phyloP scores from a whole-genome alignment of 1,140 invertebrate genomes.

The Ceratoteleas bidentatus region DNA sequence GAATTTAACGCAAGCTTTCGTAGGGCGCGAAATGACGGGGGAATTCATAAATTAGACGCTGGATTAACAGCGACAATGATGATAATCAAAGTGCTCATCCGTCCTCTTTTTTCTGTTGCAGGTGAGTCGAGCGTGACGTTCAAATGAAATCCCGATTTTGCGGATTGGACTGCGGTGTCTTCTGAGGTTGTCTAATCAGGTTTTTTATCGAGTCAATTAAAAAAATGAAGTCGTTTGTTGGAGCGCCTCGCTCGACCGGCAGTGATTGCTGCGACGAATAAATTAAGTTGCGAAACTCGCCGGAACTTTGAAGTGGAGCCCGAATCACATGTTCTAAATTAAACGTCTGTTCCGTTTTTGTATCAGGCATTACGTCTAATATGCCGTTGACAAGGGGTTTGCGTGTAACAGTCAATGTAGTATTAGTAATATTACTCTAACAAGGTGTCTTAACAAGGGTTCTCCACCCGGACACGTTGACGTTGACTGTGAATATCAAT shows the following conservation, averaged over 20 bases:
- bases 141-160: no score
- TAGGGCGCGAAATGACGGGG: neutral
- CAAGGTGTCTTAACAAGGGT: slow-evolving; percentile 40
- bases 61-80: no score
- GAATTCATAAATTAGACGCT: no score
- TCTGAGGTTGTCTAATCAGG: no score
- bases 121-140: slow-evolving; percentile 12
- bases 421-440: slow-evolving; percentile 35
- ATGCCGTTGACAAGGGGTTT: neutral
- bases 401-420: slow-evolving; percentile 14
- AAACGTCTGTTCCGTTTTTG: neutral
- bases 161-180: no score
- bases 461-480: slow-evolving; percentile 24
- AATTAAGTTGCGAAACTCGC: neutral
- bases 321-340: slow-evolving; percentile 1
- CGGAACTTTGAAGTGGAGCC: neutral
- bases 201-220: no score
- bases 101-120: slow-evolving; percentile 19
- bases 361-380: neutral
- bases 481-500: slow-evolving; percentile 48
- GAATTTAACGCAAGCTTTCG: slow-evolving; percentile 30
- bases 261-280: no score
- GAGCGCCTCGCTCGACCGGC: no score
- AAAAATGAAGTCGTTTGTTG: no score
- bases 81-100: neutral